Evolutionary conservation across 2,113 vertebrate genomes (phyloP).

Genomic region (Alligator sinensis): DNA sequence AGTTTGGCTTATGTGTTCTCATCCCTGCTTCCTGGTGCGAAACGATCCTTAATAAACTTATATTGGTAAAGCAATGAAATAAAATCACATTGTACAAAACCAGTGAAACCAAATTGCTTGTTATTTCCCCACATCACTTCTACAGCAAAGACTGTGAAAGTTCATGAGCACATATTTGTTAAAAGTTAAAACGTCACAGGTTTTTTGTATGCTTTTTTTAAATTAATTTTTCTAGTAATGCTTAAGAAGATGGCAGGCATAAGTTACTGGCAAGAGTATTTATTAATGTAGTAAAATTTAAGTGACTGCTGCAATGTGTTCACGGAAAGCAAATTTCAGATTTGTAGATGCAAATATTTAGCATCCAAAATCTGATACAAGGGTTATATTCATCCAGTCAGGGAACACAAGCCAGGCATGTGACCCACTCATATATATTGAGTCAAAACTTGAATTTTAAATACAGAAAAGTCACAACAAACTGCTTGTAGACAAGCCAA

Average conservation of each 20-base stretch:
- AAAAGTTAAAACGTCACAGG: constrained; percentile 1
- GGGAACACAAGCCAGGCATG: fast-evolving
- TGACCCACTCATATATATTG: background rate
- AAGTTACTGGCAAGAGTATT: background rate
- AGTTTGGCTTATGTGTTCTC: background rate
- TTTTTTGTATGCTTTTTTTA: background rate
- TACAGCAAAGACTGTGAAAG: background rate
- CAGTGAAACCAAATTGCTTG: background rate
- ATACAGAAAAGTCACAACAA: background rate
- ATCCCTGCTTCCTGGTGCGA: background rate
- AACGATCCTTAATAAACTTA: constrained; percentile 16
- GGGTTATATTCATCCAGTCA: background rate
- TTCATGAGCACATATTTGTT: background rate
- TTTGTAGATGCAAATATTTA: constrained; percentile 37
- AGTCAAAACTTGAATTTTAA: background rate
- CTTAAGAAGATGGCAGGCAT: no score
- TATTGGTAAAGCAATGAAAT: background rate
- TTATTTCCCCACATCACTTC: background rate
- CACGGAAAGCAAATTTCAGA: constrained; percentile 24
- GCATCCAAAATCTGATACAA: background rate
- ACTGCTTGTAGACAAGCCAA: background rate
- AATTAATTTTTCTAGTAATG: background rate
- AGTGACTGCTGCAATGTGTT: constrained; percentile 6
- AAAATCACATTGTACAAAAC: background rate
- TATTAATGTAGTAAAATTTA: background rate